These are phyloP conservation scores for Ditylenchus dipsaci DNA, from an alignment of 1,140 invertebrate genomes.

Conservation along the genomic window DNA sequence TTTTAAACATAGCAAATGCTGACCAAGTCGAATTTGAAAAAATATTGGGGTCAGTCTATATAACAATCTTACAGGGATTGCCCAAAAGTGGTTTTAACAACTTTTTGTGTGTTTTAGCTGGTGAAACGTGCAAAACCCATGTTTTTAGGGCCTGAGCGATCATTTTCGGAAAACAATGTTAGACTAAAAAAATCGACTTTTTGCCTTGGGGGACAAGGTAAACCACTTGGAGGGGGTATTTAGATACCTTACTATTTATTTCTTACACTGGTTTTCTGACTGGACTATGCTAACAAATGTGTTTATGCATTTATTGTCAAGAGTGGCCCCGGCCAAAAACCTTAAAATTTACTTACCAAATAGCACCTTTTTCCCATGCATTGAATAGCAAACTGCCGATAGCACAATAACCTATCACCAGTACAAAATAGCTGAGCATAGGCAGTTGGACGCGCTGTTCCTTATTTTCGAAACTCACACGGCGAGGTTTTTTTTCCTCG, in stretches of 20 bases:
- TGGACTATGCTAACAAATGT: too few species aligned
- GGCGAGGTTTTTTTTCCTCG: slow-evolving; percentile 30
- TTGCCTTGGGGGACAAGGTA: too few species aligned
- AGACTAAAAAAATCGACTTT: slow-evolving; percentile 56
- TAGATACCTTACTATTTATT: too few species aligned
- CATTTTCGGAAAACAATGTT: slow-evolving; percentile 57
- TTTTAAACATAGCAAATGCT: slow-evolving; percentile 29
- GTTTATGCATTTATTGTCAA: too few species aligned
- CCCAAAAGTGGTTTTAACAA: too few species aligned
- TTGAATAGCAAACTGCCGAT: slow-evolving; percentile 57
- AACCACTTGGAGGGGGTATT: too few species aligned
- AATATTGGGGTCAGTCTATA: too few species aligned
- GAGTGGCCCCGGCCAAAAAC: neutral
- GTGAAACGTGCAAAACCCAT: too few species aligned
- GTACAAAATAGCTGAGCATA: slow-evolving; percentile 54
- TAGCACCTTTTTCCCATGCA: slow-evolving; percentile 50
- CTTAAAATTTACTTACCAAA: slow-evolving; percentile 29
- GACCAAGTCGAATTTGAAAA: slow-evolving; percentile 23
- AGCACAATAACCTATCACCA: slow-evolving; percentile 56
- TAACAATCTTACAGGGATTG: too few species aligned
- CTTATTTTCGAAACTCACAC: slow-evolving; percentile 49
- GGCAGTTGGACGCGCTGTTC: slow-evolving; percentile 54
- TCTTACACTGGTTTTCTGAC: too few species aligned
- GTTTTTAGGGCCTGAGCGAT: slow-evolving; percentile 50
- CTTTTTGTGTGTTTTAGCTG: too few species aligned